Conservation (phyloP, 1,140 invertebrate species). For the Phymorhynchus buccinoides region DNA sequence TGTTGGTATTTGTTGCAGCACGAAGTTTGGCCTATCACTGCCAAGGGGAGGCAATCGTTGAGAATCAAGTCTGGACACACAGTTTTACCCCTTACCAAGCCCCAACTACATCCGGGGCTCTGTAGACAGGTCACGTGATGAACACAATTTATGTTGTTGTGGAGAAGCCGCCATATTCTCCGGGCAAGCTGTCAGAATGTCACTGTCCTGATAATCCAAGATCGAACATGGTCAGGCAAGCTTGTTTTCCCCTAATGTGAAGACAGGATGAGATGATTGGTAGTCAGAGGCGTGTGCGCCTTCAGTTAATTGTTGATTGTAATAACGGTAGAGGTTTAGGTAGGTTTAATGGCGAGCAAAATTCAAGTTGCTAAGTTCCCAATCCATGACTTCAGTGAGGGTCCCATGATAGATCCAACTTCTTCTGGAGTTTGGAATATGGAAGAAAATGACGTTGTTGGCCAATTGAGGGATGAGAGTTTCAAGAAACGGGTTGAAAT, state of each 20-base stretch:
- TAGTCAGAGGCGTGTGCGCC: slow-evolving; percentile 18
- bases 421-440: slow-evolving; percentile 66
- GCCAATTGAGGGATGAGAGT: slow-evolving; percentile 68
- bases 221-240: slow-evolving; percentile 36
- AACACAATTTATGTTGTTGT: slow-evolving; percentile 73
- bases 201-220: slow-evolving; percentile 15
- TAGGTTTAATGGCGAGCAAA: slow-evolving; percentile 59
- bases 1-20: background rate
- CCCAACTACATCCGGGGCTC: slow-evolving; percentile 43
- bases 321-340: slow-evolving; percentile 34
- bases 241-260: slow-evolving; percentile 17
- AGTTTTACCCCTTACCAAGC: background rate
- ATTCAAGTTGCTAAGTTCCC: slow-evolving; percentile 68
- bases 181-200: slow-evolving; percentile 23
- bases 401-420: slow-evolving; percentile 60
- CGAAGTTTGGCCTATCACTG: background rate
- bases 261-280: slow-evolving; percentile 25
- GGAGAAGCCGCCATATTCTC: slow-evolving; percentile 68
- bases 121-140: slow-evolving; percentile 65
- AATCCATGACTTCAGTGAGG: slow-evolving; percentile 66
- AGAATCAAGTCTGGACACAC: background rate
- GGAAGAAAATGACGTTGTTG: slow-evolving; percentile 71
- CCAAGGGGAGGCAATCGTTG: background rate
- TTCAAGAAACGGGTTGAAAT: slow-evolving; percentile 68
- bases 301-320: slow-evolving; percentile 30